Percentiles rank a stretch among this genome's conserved stretches.
Evolutionary conservation across 1,140 invertebrate species (phyloP).

Genomic region (Drosophila leontia): DNA sequence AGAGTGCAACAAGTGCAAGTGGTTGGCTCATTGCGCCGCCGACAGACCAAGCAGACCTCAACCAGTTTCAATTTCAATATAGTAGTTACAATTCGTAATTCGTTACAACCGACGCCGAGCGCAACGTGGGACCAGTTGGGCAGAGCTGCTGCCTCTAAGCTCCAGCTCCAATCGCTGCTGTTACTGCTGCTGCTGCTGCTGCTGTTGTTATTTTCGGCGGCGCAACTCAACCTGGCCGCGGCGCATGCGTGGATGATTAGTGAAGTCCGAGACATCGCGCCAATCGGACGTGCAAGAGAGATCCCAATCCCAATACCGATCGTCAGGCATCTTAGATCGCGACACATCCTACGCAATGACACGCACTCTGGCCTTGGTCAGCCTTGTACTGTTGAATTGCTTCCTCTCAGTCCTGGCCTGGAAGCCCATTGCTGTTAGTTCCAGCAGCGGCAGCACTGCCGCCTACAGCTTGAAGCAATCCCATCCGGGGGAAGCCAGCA

Average conservation of each 20-base stretch:
- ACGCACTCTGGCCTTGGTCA: slow-evolving; percentile 5
- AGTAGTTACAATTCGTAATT: slow-evolving; percentile 67
- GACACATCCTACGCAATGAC: slow-evolving; percentile 1
- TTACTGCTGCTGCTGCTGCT: slow-evolving; percentile 23
- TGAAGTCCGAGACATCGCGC: slow-evolving; percentile 77
- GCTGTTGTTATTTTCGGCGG: slow-evolving; percentile 46
- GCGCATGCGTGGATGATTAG: slow-evolving; percentile 79
- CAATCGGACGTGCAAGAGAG: slow-evolving; percentile 58
- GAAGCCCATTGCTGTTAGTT: slow-evolving; percentile 69
- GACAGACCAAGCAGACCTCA: slow-evolving; percentile 54
- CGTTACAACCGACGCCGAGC: slow-evolving; percentile 69
- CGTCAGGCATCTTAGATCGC: neutral
- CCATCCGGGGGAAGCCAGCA: slow-evolving; percentile 74
- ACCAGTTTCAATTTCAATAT: slow-evolving; percentile 81
- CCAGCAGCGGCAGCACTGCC: slow-evolving; percentile 40
- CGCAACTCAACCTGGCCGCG: slow-evolving; percentile 48
- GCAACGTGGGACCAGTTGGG: slow-evolving; percentile 26
- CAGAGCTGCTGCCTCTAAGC: slow-evolving; percentile 27
- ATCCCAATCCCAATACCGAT: neutral
- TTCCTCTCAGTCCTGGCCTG: slow-evolving; percentile 41
- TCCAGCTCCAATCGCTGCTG: slow-evolving; percentile 8
- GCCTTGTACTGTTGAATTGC: slow-evolving; percentile 6
- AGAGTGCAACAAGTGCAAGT: slow-evolving; percentile 54
- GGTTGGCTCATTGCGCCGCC: slow-evolving; percentile 25
- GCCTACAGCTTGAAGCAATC: slow-evolving; percentile 77